Evolutionary conservation across 2,888 invertebrate species (phyloP), one percentile per base, ranked within the genome.

Genomic region (Xanthorhoe spadicearia): DNA sequence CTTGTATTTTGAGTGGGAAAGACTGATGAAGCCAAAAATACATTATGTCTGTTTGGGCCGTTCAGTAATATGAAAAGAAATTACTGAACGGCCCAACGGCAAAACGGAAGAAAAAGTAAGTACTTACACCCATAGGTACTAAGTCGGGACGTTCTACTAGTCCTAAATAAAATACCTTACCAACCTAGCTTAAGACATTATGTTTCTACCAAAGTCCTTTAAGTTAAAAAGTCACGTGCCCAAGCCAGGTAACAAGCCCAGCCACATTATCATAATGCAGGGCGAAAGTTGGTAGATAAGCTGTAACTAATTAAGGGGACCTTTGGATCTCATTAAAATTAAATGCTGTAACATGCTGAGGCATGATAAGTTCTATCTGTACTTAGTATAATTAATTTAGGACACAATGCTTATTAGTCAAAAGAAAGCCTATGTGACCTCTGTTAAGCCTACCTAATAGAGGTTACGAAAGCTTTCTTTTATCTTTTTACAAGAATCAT

Each of bases 271-370:
- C 69, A 72, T 74, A 66, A 70, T 69, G 68, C 74, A 72, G 70
- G 70, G 56, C 71, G 43, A 65, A 66, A 71, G 68, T 68, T 66
- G 57, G 51, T 64, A 82, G 84, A 85, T 84, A 83, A 83, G 79
- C 76, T 74, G 61, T 77, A 75, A 80, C 83, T 85, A 85, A 86
- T 84, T 86, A 85, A 83, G 82, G 83, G 77, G 79, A 85, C 84
- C 81, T 83, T 84, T 81, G 82, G 83, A 75, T 80, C 78, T 83
- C 82, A 81, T 85, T 84, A 84, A 83, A 85, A 83, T 84, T 81
- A 81, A 81, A 84, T 78, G 80, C 64, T 63, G 57, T 55, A 71
- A 66, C 70, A 68, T 65, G 65, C 59, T 64, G 58, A 74, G 66
- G 73, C 61, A 73, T 73, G 68, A 72, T 68, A 63, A 46, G 67